A percentile compares a stretch with the other conserved stretches of the same genome.
Evolutionary conservation across 2,113 vertebrate species (phyloP).

Genomic region (Helogale parvula): DNA sequence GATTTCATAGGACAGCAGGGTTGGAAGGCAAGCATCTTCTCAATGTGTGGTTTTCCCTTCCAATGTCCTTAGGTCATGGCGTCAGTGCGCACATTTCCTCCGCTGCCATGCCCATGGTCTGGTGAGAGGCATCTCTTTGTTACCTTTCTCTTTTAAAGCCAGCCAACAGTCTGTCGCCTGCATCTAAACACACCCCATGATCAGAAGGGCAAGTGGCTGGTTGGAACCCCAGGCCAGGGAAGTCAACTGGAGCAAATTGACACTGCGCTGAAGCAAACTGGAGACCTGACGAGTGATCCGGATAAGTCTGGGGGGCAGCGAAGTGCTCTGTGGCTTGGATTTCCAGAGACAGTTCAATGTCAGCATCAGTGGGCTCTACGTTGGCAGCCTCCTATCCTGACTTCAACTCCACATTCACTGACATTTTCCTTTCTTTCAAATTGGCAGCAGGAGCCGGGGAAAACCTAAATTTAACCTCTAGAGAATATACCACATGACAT

Average conservation of each 20-base stretch:
- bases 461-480: constrained; percentile 88
- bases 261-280: constrained; percentile 73
- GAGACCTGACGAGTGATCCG: constrained; percentile 75
- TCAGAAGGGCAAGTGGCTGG: constrained; percentile 68
- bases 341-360: constrained; percentile 79
- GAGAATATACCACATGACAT: constrained; percentile 86
- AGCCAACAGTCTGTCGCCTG: neutral
- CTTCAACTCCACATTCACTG: constrained; percentile 78
- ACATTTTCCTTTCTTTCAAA: constrained; percentile 87
- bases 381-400: constrained; percentile 78
- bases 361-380: constrained; percentile 77
- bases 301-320: constrained; percentile 74
- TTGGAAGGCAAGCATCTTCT: constrained; percentile 1
- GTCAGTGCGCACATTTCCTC: neutral
- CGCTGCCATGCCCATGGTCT: neutral
- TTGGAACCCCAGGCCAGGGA: constrained; percentile 73
- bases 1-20: neutral
- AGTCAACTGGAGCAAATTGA: constrained; percentile 83
- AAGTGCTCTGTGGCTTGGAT: constrained; percentile 71
- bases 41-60: neutral
- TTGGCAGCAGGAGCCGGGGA: constrained; percentile 83
- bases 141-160: neutral
- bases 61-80: neutral
- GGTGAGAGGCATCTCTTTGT: neutral
- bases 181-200: constrained; percentile 70